These are phyloP conservation scores for Dolichopus griseipennis DNA, from an alignment of 2,888 invertebrate species.

Conservation along the genomic window DNA sequence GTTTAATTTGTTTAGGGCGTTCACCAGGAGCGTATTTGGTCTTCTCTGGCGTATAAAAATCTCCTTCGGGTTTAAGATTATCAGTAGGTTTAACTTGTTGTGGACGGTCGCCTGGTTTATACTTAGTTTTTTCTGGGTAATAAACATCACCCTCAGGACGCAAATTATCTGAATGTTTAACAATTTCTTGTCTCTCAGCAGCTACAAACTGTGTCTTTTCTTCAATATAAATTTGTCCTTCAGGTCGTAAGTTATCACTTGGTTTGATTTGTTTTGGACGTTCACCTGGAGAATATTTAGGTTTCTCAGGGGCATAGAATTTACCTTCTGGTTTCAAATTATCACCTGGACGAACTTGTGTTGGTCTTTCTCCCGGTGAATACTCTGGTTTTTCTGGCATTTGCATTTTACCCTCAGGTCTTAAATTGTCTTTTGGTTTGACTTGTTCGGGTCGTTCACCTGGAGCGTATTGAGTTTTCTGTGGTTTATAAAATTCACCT, in stretches of 20 bases:
- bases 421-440: constrained; percentile 53
- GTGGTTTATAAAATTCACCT: constrained; percentile 48
- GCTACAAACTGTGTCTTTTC: constrained; percentile 43
- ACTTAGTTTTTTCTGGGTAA: constrained; percentile 43
- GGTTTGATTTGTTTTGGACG: constrained; percentile 43
- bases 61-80: constrained; percentile 54
- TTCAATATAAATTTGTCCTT: constrained; percentile 49
- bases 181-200: constrained; percentile 44
- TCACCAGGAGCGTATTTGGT: constrained; percentile 44
- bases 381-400: constrained; percentile 36
- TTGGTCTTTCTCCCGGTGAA: constrained; percentile 44
- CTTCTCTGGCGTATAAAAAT: constrained; percentile 39
- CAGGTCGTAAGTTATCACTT: constrained; percentile 50
- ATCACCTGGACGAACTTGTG: constrained; percentile 42
- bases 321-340: constrained; percentile 52
- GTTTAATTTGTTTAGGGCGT: constrained; percentile 48
- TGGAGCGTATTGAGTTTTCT: constrained; percentile 29
- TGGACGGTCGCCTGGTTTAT: constrained; percentile 43
- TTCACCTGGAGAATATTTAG: constrained; percentile 39
- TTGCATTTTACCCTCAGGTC: constrained; percentile 47
- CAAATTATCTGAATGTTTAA: constrained; percentile 49
- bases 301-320: constrained; percentile 42
- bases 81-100: constrained; percentile 52
- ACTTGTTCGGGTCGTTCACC: constrained; percentile 51
- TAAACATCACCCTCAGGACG: constrained; percentile 48